Percentiles rank a stretch among this genome's conserved stretches.
Evolutionary conservation across 37 sponge, comb jelly and placozoan genomes (phyloP).

Genomic region (Beroe forskalii): DNA sequence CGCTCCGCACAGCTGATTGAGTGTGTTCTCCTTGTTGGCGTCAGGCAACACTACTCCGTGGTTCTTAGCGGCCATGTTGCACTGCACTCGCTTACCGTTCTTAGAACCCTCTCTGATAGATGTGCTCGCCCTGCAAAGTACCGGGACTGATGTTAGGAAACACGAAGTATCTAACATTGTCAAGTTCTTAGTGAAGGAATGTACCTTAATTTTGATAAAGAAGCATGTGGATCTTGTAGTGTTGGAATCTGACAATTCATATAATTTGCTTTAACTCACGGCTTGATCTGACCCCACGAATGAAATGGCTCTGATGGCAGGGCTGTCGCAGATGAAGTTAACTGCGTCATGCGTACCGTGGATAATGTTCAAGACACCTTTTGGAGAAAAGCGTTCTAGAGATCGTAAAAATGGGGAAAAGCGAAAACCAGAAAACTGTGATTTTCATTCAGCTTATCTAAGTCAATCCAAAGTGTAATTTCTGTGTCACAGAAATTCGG

Average conservation of each 20-base stretch:
- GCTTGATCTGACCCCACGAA: conserved; percentile 94
- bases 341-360: conserved; percentile 86
- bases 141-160: background rate
- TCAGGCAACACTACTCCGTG: conserved; percentile 97
- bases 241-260: background rate
- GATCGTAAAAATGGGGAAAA: too few relatives aligned
- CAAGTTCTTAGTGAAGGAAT: background rate
- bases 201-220: background rate
- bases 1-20: conserved; percentile 95
- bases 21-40: conserved; percentile 97
- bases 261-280: too few relatives aligned
- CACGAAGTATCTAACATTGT: background rate
- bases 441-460: too few relatives aligned
- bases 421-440: background rate
- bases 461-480: too few relatives aligned
- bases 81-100: conserved; percentile 98
- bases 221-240: background rate
- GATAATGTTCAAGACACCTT: conserved; percentile 94
- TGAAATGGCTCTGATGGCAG: conserved; percentile 86
- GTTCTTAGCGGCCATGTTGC: conserved; percentile 99
- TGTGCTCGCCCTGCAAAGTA: conserved; percentile 79
- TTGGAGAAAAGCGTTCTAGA: too few relatives aligned
- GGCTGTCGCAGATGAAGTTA: conserved; percentile 87
- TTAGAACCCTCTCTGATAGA: conserved; percentile 88
- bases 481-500: too few relatives aligned